Percentiles rank a stretch among this genome's conserved stretches.
Conservation (phyloP, 2,797 vertebrate genomes). For the Allobates femoralis region DNA sequence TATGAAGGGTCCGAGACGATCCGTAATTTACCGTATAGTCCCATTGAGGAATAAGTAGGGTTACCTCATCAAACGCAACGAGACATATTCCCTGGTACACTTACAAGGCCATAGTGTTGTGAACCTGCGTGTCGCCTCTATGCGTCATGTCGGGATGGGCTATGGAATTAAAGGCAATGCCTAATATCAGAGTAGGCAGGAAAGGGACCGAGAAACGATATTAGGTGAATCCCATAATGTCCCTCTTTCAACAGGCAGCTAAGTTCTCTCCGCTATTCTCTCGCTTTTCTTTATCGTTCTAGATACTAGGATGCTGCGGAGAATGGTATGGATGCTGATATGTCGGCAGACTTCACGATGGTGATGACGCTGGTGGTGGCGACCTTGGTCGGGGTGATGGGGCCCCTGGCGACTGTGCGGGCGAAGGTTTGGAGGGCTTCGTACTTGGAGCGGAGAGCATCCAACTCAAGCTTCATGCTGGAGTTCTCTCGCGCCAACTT, state of each 20-base stretch:
- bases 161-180: constrained; percentile 62
- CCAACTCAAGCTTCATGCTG: constrained; percentile 96
- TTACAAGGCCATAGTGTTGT: constrained; percentile 36
- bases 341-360: constrained; percentile 92
- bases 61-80: constrained; percentile 30
- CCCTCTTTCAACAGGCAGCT: constrained; percentile 64
- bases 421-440: constrained; percentile 97
- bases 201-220: constrained; percentile 48
- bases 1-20: constrained; percentile 42
- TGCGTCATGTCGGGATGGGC: constrained; percentile 40
- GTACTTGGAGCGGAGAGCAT: constrained; percentile 92
- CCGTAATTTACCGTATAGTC: constrained; percentile 8
- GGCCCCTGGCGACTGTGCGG: constrained; percentile 90
- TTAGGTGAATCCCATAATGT: constrained; percentile 54
- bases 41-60: not conserved
- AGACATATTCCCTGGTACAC: constrained; percentile 58
- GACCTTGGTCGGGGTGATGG: constrained; percentile 87
- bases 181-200: constrained; percentile 43
- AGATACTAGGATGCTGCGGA: constrained; percentile 89
- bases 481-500: constrained; percentile 95
- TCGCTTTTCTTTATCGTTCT: not conserved
- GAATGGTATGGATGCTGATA: constrained; percentile 85
- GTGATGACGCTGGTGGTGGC: constrained; percentile 97
- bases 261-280: constrained; percentile 63
- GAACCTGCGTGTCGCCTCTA: constrained; percentile 34